Base-by-base conservation (phyloP, 1,140 invertebrate genomes). In the Bombus huntii region DNA sequence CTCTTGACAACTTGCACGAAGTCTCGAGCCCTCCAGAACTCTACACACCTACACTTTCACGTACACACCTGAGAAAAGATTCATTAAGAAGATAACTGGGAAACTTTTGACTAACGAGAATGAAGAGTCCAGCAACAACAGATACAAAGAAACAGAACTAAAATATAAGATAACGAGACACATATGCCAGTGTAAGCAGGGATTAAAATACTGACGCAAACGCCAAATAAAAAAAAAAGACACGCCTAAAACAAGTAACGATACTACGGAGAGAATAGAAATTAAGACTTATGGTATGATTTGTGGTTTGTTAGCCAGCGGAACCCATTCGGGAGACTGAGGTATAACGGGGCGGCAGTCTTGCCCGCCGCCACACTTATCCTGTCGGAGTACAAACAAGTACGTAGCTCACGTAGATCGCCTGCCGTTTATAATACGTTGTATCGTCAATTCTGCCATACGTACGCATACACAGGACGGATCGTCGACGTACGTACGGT, bases 291-390 rank as follows among this genome's bases (percentile, higher is more conserved):
- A 95, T 95, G 91, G 93, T 95, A 92, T 94, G 85, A 95, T 95
- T 95, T 95, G 89, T 95, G 94, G 93, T 95, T 96, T 96, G 95
- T 96, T 96, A 97, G 96, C 96, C 96, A 96, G 96, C 96, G 95
- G 96, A 97, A 96, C 96, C 96, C 95, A 97, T 97, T 96, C 96
- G 96, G 96, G 96, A 97, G 96, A 97, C 96, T 96, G 94, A 95
- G 94, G 95, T 95, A 94, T 95, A 95, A 95, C 93, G 93, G 93
- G 93, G 93, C 93, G 94, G 94, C 94, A 94, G 93, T 95, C 93
- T 94, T 94, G 94, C 91, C 93, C 92, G 94, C 94, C 94, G 93
- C 94, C 93, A 94, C 93, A 94, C 94, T 94, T 93, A 94, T 95
- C 95, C 96, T 96, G 95, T 96, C 95, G 96, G 95, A 96, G 95